These are phyloP conservation scores for Lates calcarifer DNA, from an alignment of 2,113 vertebrate genomes.

Conservation along the genomic window DNA sequence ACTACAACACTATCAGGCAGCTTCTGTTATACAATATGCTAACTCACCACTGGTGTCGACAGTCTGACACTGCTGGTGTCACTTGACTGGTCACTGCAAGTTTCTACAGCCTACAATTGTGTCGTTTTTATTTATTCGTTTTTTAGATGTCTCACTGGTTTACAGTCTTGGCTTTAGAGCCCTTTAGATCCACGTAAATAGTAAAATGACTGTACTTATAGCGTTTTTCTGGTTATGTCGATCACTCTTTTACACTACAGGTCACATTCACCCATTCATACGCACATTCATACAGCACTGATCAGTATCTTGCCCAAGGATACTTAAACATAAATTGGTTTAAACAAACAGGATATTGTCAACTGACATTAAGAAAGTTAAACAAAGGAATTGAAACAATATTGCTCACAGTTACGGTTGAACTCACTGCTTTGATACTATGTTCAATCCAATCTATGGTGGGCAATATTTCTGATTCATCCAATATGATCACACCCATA, in stretches of 20 bases:
- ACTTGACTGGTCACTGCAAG: background rate
- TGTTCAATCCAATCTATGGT: background rate
- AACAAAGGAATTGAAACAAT: background rate
- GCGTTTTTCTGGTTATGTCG: too few relatives aligned
- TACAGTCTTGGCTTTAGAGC: background rate
- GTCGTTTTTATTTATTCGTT: too few relatives aligned
- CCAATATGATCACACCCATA: background rate
- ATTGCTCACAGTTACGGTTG: background rate
- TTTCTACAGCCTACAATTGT: background rate
- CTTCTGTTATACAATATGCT: background rate
- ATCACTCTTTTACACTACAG: too few relatives aligned
- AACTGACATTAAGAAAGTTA: background rate
- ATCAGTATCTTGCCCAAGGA: too few relatives aligned
- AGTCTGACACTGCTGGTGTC: background rate
- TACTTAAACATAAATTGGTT: too few relatives aligned
- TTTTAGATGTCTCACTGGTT: background rate
- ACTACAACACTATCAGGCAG: background rate
- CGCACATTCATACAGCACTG: too few relatives aligned
- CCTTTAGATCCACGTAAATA: background rate
- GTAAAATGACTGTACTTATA: too few relatives aligned
- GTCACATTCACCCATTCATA: too few relatives aligned
- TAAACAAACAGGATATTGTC: background rate
- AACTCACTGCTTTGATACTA: background rate
- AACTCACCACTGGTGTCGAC: background rate
- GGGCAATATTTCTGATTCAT: background rate